These are phyloP conservation scores for Tenebrio molitor DNA, from an alignment of 1,140 invertebrate species.

Conservation along the genomic window DNA sequence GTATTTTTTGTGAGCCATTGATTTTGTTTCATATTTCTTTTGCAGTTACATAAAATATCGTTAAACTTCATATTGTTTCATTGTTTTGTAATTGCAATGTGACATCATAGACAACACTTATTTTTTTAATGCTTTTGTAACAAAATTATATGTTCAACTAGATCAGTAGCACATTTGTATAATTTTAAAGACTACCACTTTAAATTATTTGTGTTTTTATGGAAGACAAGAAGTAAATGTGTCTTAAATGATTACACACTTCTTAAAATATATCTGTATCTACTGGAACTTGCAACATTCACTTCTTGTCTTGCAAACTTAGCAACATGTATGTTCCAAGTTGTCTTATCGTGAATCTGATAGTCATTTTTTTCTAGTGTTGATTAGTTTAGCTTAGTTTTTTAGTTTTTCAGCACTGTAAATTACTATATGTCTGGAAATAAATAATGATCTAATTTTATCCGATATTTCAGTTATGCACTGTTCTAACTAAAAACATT, in stretches of 20 bases:
- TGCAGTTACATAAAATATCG: not conserved
- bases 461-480: no score
- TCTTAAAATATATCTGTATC: no score
- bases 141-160: not conserved
- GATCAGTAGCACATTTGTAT: no score
- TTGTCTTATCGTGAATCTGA: no score
- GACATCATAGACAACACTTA: not conserved
- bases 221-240: constrained; percentile 11
- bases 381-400: no score
- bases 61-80: not conserved
- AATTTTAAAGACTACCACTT: no score
- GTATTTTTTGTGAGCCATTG: not conserved
- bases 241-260: no score
- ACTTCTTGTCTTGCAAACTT: constrained; percentile 19
- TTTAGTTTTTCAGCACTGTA: not conserved
- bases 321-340: no score
- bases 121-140: not conserved
- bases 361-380: no score
- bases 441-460: not conserved
- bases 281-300: not conserved
- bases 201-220: no score
- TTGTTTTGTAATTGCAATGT: constrained; percentile 23
- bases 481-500: no score
- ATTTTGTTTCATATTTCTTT: constrained; percentile 18
- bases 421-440: not conserved